Base-by-base conservation (phyloP, 2,888 invertebrate species). In the Andrena bucephala region DNA sequence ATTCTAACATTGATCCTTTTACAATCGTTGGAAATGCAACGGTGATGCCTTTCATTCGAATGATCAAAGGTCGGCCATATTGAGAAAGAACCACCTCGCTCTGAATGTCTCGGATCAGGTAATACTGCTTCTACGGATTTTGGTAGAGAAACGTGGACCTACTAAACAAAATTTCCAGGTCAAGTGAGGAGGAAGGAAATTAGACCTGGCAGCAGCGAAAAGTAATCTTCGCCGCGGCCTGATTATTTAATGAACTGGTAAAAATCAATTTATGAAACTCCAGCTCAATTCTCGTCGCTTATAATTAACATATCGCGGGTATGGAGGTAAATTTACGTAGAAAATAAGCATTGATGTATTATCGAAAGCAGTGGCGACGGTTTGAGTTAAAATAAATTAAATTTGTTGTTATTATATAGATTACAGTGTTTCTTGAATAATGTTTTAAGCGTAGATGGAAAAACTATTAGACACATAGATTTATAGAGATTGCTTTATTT, bases 31-130 rank as follows among this genome's bases (percentile, higher is more conserved):
- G 42, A 59, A 73, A 81, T 69, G 77, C 65, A 77, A 57, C 81
- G 68, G 29, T 48, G 68, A 62, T 78, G 65, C 73, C 81, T 81
- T 81, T 81, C 81, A 81, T 81, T 78, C 70, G 60, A 31, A 27
- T 74, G 74, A 81, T 81, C 78, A 78, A 77, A 77, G 62, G 57
- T 50, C 67, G 72, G 72, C 67, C 63, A 70, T 10, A 54, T 13
- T 16, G 36, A 68, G 60, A 57, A 68, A 72, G 77, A 68, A 66
- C 65, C 29, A 70, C 24, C 60, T 54, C 70, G 10, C 54, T 65
- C 31, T n/a, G n/a, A 66, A 70, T 80, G 66, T 60, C 50, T 69
- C 63, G 57, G 29, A 8, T 63, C 69, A 16, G 48, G 5, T n/a
- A 57, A 59, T 42, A 7, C 50, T 48, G 24, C 8, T 36, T 57